phyloP scores from a whole-genome alignment of 1,140 invertebrate species.

The Trinorchestia longiramus region DNA sequence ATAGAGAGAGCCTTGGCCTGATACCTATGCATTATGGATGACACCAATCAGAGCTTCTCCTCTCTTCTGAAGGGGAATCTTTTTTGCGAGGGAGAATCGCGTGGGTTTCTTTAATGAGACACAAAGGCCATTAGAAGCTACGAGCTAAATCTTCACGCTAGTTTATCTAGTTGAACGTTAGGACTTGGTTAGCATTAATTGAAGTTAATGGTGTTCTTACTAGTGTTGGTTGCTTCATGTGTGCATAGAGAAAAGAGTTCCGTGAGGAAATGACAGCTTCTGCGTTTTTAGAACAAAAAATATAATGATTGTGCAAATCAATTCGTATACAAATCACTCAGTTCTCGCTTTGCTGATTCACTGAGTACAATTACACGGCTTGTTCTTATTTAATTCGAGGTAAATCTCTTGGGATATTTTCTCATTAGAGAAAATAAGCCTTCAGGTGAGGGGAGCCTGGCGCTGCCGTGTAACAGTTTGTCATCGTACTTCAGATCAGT shows the following conservation, averaged over 20 bases:
- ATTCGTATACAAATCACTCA: too few relatives aligned
- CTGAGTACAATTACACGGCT: neutral
- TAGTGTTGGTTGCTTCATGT: neutral
- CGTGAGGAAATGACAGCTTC: neutral
- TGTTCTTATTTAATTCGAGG: neutral
- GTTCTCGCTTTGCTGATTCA: neutral
- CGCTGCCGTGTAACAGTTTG: neutral
- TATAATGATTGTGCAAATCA: too few relatives aligned
- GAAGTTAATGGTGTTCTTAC: neutral
- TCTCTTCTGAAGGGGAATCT: neutral
- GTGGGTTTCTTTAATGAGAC: neutral
- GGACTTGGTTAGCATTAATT: neutral
- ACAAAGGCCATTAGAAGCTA: neutral
- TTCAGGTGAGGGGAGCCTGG: neutral
- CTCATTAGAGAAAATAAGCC: neutral
- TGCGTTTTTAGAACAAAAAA: neutral
- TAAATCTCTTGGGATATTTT: neutral
- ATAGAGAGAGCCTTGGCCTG: neutral
- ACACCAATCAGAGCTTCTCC: neutral
- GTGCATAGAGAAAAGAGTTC: neutral
- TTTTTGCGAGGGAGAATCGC: neutral
- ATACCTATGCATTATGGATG: neutral
- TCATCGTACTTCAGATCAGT: neutral
- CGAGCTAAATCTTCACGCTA: neutral
- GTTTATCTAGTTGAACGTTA: neutral